A percentile compares a stretch with the other conserved stretches of the same genome.
Evolutionary conservation across 1,140 invertebrate genomes (phyloP).

Genomic region (Hyphantria cunea): DNA sequence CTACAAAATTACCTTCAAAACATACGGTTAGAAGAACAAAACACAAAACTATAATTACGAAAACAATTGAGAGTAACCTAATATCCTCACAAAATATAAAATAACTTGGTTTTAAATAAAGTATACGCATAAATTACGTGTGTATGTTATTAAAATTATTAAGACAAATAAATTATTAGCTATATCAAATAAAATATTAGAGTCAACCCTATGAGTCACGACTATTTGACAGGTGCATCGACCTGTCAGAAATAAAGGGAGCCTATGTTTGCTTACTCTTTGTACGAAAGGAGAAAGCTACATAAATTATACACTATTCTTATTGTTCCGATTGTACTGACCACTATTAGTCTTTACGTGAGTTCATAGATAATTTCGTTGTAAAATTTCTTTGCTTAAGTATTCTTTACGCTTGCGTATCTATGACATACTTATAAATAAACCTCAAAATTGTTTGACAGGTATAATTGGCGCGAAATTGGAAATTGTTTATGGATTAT

Average conservation of each 20-base stretch:
- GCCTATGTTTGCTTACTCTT: conserved; percentile 14
- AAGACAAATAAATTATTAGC: not conserved
- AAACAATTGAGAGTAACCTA: too few relatives aligned
- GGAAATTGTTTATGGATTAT: not conserved
- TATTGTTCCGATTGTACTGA: conserved; percentile 5
- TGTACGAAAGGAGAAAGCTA: conserved; percentile 17
- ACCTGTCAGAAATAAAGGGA: conserved; percentile 19
- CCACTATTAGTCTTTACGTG: not conserved
- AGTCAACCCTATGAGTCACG: conserved; percentile 4
- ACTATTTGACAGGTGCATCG: conserved; percentile 10
- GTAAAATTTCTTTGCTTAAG: not conserved
- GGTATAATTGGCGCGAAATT: not conserved
- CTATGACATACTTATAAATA: not conserved
- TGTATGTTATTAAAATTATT: not conserved
- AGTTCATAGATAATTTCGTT: not conserved
- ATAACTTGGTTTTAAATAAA: too few relatives aligned
- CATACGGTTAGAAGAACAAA: too few relatives aligned
- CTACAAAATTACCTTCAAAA: too few relatives aligned
- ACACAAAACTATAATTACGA: too few relatives aligned
- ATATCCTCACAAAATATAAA: too few relatives aligned
- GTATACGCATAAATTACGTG: too few relatives aligned
- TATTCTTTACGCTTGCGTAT: not conserved
- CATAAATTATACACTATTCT: conserved; percentile 13
- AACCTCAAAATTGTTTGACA: not conserved
- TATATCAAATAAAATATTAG: not conserved